Evolutionary conservation across 35 echinoderm and acorn worm genomes (phyloP), one percentile per base, ranked within the genome.

Genomic region (Eucidaris tribuloides): DNA sequence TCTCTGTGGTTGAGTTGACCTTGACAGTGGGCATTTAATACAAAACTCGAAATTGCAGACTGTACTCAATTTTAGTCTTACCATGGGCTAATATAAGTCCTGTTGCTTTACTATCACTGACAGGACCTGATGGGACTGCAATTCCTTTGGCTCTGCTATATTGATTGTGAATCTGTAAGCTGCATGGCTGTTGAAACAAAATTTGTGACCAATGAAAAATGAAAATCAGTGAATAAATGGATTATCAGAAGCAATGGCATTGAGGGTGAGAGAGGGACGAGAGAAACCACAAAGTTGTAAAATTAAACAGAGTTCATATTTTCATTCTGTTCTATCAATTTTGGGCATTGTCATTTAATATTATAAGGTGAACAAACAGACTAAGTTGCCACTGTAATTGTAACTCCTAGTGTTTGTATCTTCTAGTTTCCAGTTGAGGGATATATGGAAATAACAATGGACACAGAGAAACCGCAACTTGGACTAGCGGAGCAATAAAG

Each of bases 81-180:
- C 94, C 94, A 89, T 97, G 94, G 6, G 78, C 89, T 80, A 97
- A 30, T 25, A 97, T 85, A 4, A 97, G 62, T 59, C 94, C 94
- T 24, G 81, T 70, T 46, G 94, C 94, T 89, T 55, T 85, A 25
- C 66, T 46, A 19, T 85, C 65, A 79, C 94, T 97, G 41, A 92
- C 70, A 25, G 94, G 94, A 3, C 78, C 65, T 0, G 80, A 85
- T 28, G 94, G 89, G 13, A 82, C 70, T 30, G 79, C 79, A 19
- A 97, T 55, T 5, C 85, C 94, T 65, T 92, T 44, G n/a, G 42
- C 6, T 64, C 49, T 31, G 77, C 89, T 92, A 68, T 83, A 92
- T 33, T 65, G 63, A 46, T 85, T 92, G 46, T 97, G 85, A 38
- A 97, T 92, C 50, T 97, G 89, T 19, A 97, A 46, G n/a, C 78